A percentile compares a stretch with the other conserved stretches of the same genome.
phyloP scores from a whole-genome alignment of 2,113 vertebrate genomes.

The Oxygymnocypris stewartii region DNA sequence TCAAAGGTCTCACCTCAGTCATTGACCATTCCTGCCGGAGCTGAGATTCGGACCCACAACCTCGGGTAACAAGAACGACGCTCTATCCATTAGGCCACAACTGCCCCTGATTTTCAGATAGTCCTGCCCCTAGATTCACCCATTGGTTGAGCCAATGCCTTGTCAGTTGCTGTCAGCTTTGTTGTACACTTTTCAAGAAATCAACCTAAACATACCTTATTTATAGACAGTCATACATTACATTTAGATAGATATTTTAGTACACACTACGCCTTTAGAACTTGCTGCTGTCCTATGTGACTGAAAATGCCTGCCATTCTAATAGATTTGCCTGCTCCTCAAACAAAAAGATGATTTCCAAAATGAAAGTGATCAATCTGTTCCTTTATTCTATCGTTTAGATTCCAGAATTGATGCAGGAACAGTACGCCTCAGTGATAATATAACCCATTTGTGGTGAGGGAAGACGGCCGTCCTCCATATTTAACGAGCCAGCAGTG shows the following conservation, averaged over 20 bases:
- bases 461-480: conserved; percentile 36
- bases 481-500: conserved; percentile 51
- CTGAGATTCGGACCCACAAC: too few relatives aligned
- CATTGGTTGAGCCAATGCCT: neutral
- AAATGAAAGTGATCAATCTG: conserved; percentile 42
- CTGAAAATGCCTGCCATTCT: neutral
- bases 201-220: neutral
- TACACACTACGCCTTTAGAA: neutral
- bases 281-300: neutral
- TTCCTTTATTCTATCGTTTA: conserved; percentile 35
- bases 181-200: neutral
- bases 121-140: neutral
- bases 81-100: too few relatives aligned
- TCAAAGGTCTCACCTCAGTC: too few relatives aligned
- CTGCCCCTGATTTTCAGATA: neutral
- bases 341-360: conserved; percentile 34
- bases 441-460: conserved; percentile 42
- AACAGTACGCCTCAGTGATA: conserved; percentile 29
- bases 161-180: neutral
- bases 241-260: neutral
- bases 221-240: neutral
- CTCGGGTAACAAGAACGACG: too few relatives aligned
- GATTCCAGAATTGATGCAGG: conserved; percentile 31
- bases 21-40: too few relatives aligned
- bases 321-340: conserved; percentile 18